A percentile compares a stretch with the other conserved stretches of the same genome.
Evolutionary conservation across 2,113 vertebrate species (phyloP).

Genomic region (Siniperca chuatsi): DNA sequence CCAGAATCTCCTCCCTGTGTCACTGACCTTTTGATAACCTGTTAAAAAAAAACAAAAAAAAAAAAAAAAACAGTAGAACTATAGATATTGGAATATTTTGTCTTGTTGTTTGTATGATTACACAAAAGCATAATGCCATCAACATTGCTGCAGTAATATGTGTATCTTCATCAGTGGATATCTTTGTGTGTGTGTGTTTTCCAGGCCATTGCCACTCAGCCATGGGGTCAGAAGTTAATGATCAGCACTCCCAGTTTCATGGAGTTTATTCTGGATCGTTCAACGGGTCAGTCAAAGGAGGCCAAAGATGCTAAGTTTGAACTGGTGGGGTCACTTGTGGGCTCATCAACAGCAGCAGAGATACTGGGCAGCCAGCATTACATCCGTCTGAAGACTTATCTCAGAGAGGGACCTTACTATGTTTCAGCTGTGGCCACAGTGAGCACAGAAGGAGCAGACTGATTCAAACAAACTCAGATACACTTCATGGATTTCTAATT

Average conservation of each 20-base stretch:
- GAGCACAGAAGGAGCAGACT: constrained; percentile 93
- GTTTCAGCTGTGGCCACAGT: constrained; percentile 90
- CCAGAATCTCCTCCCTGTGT: neutral
- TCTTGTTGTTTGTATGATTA: neutral
- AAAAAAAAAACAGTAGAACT: neutral
- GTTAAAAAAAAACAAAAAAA: no score
- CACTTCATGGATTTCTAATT: neutral
- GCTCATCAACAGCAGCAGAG: constrained; percentile 87
- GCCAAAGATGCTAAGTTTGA: constrained; percentile 96
- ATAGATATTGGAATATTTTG: neutral
- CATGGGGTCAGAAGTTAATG: constrained; percentile 95
- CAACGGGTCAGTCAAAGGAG: constrained; percentile 90
- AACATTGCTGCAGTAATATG: neutral
- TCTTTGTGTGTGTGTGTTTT: constrained; percentile 39
- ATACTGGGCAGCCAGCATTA: constrained; percentile 93
- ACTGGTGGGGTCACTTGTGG: constrained; percentile 91
- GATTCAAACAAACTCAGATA: constrained; percentile 44
- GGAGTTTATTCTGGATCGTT: constrained; percentile 94
- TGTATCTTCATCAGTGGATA: neutral
- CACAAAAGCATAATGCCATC: no score
- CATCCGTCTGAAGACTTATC: constrained; percentile 91
- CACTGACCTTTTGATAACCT: neutral
- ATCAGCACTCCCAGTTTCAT: constrained; percentile 92
- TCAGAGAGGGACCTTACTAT: constrained; percentile 93
- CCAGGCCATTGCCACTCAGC: constrained; percentile 92